Evolutionary conservation across 2,113 vertebrate genomes (phyloP), one percentile per base, ranked within the genome.

Genomic region (Stegastes partitus): DNA sequence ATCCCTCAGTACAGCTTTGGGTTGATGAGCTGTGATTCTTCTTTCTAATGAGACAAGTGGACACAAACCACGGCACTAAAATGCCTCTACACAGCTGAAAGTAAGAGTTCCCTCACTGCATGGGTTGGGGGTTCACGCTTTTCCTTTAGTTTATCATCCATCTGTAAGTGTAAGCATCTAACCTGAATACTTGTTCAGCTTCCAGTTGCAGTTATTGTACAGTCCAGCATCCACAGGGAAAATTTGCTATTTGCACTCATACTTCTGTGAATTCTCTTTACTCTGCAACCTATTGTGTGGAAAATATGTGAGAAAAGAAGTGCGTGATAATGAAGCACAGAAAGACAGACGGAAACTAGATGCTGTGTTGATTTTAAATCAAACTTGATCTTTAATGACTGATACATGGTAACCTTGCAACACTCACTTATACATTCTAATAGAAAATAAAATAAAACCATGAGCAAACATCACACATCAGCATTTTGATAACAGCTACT

Each of bases 311-410:
- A 69, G 28, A 22, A 23, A 77, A 11, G 0, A 62, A 22, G 14
- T 3, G 0, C 3, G 14, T 6, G 34, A 22, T 4, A 23, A 34
- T 0, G 2, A 47, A 53, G 11, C 11, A 22, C 0, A 18, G 54
- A 23, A 18, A 21, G 0, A 84, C 5, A 71, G 23, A 81, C 23
- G 42, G 2, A 59, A 71, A 75, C 45, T 22, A 55, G 53, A 77
- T 8, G 19, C 16, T 12, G 7, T 4, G 6, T 16, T 58, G 25
- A 31, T 51, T 88, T 92, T 23, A 92, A 93, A 89, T 87, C 74
- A 89, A 90, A 92, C 80, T 87, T 87, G 76, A 84, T 73, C 47
- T 95, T 95, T 95, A 95, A 95, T 95, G 92, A 90, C 82, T 73
- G 90, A 87, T 94, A 92, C 92, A 94, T 91, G 85, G 78, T 77